Evolutionary conservation across 2,888 invertebrate species (phyloP), one percentile per base, ranked within the genome.

Genomic region (Aspidapion aeneum): DNA sequence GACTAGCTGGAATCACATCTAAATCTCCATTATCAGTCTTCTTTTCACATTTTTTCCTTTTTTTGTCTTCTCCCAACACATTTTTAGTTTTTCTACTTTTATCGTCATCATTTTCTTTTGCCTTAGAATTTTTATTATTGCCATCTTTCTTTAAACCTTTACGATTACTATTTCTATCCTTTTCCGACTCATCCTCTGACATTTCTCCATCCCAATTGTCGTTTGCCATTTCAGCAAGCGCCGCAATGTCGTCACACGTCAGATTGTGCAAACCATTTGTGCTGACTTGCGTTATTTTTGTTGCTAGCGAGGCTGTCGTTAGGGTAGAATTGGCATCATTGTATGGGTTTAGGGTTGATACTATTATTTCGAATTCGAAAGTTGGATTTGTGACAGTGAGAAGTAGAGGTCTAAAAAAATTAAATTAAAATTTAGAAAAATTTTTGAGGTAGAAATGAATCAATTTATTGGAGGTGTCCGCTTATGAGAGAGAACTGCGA

Each of bases 351-450:
- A 90, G 79, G 1, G 92, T 94, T 5, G 95, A 92, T 70, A 94
- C 82, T 0, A 95, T 88, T 75, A 94, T 88, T 73, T 89, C 87
- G 18, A 88, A 89, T 80, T 93, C 91, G 78, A 93, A 92, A 56
- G 89, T 86, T 18, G 85, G 81, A 62, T 86, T 85, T 78, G 89
- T 89, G 71, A 89, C 87, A n/a, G 91, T 82, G 68, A 89, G 84
- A 67, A 93, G 87, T 1, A 90, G 85, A 2, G 94, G 94, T 70
- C 88, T 89, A 72, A 68, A 79, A 81, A 61, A 64, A 64, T n/a
- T 49, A 5, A 54, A 18, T 22, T 60, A 21, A 48, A 18, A 54
- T 2, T 22, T 62, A 64, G 20, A 50, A 65, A 48, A 18, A 57
- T 49, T 18, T 55, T 51, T 1, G 3, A 12, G 18, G 9, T n/a